Evolutionary conservation across 1,140 invertebrate genomes (phyloP), one percentile per base, ranked within the genome.

Genomic region (Bombus huntii): DNA sequence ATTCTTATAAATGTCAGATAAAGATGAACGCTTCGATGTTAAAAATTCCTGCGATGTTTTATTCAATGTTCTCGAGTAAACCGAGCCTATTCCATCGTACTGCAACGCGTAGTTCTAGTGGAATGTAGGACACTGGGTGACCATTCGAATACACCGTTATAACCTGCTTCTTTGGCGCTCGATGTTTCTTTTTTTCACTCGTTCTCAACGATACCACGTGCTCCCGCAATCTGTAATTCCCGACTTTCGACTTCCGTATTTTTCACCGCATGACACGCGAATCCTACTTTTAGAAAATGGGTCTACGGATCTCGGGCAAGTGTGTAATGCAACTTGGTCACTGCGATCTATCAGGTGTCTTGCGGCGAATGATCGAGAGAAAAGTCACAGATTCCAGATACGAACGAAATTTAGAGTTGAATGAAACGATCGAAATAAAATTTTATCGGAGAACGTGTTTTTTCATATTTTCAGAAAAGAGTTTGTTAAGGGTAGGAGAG

Each of bases 81-180:
- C 28, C 44, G 57, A 85, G 80, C 74, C 87, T 89, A 89, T 87
- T 83, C 66, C 59, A 22, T 39, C 75, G 59, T 53, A 15, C 53
- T 59, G n/a, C 62, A 8, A 12, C 59, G 47, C 73, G 83, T 44
- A 77, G 72, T 73, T 72, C 34, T 31, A 70, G 57, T 71, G 75
- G 90, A 93, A 95, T 95, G 93, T 95, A 93, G 94, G 93, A 93
- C 94, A 94, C 89, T 92, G 91, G 90, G 89, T 93, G 90, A 93
- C 85, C 91, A 95, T 93, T 93, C 91, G 91, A 94, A 93, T 93
- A 90, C 88, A 95, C 94, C 94, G 95, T 95, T 95, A 95, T 93
- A 92, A 93, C 89, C 91, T 92, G 90, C 87, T 93, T 94, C 92
- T 81, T 76, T 62, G 66, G 42, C 74, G 72, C 34, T 72, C n/a